These are phyloP conservation scores for Acropora yongei DNA, from an alignment of 64 coral and sea anemone genomes.

Conservation along the genomic window DNA sequence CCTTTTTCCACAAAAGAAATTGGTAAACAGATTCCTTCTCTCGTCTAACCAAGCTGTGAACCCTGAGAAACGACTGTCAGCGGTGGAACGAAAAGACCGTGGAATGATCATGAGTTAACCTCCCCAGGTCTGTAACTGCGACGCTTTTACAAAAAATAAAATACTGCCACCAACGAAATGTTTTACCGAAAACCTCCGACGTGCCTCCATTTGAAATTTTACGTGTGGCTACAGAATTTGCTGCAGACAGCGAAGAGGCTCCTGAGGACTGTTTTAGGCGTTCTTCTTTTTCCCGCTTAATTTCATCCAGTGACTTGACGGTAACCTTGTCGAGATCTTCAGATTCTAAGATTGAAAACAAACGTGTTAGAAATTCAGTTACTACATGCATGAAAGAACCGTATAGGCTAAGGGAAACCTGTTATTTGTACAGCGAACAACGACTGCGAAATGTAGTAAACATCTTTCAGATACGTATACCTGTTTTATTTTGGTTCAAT, in stretches of 20 bases:
- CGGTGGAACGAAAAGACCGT: no score
- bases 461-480: not conserved
- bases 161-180: not conserved
- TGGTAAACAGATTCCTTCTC: no score
- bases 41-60: no score
- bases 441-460: not conserved
- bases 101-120: no score
- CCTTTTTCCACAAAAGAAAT: no score
- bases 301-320: conserved; percentile 76
- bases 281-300: conserved; percentile 61
- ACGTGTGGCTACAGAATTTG: not conserved
- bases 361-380: not conserved
- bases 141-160: no score
- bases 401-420: not conserved
- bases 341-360: conserved; percentile 18
- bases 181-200: not conserved
- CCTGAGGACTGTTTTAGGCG: not conserved
- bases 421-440: not conserved
- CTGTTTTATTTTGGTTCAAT: conserved; percentile 31
- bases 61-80: no score
- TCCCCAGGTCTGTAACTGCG: no score
- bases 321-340: conserved; percentile 53
- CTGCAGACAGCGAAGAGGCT: not conserved
- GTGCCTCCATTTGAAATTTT: not conserved
- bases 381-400: no score